Conservation (phyloP, 1,140 invertebrate species). For the Heliothis virescens region DNA sequence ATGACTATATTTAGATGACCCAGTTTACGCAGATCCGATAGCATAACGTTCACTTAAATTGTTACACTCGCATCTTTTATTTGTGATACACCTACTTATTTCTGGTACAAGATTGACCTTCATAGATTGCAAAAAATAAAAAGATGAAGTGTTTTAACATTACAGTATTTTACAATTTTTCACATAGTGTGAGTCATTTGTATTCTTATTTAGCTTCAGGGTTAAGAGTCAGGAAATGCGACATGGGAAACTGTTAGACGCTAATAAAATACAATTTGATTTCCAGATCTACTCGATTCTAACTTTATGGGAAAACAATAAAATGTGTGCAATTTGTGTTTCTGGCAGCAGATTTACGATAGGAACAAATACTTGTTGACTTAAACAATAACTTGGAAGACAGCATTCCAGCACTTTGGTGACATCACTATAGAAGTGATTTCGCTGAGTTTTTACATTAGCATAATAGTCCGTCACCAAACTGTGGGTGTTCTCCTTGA, state of each 20-base stretch:
- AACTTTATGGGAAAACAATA: too few relatives aligned
- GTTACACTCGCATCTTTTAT: conserved; percentile 29
- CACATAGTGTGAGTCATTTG: background rate
- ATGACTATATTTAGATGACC: conserved; percentile 50
- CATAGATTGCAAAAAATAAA: background rate
- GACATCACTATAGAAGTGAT: conserved; percentile 60
- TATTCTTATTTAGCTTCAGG: conserved; percentile 1
- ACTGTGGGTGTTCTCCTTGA: conserved; percentile 61
- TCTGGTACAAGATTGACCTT: background rate
- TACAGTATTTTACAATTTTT: background rate
- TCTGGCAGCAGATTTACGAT: background rate
- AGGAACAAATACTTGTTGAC: conserved; percentile 31
- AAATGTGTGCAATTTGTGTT: background rate
- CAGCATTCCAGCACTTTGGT: conserved; percentile 55
- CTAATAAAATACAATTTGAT: background rate
- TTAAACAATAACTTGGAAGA: conserved; percentile 30
- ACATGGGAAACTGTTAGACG: background rate
- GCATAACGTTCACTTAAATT: conserved; percentile 24
- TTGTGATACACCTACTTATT: background rate
- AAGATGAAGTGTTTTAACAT: too few relatives aligned
- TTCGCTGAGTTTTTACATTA: conserved; percentile 56
- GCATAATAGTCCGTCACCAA: conserved; percentile 46
- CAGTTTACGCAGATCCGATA: conserved; percentile 16
- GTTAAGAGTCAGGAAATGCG: conserved; percentile 21
- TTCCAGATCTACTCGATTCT: background rate